Conservation (phyloP, 1,140 invertebrate genomes). For the Heliconius eleuchia region DNA sequence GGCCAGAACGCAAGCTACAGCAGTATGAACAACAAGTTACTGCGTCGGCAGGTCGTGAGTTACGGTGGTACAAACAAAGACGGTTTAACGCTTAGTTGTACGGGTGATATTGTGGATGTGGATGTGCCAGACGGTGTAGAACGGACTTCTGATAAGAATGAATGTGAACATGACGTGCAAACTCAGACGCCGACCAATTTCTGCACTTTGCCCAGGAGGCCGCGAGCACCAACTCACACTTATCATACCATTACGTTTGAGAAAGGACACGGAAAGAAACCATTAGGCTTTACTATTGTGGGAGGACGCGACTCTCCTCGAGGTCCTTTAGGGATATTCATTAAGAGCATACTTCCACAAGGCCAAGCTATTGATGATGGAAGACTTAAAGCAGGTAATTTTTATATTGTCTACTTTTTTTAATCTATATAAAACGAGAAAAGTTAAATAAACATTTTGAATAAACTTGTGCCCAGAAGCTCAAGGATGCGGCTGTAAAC, state of each 20-base stretch:
- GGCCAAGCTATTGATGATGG: slow-evolving; percentile 94
- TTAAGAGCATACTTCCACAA: slow-evolving; percentile 93
- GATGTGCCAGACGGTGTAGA: slow-evolving; percentile 66
- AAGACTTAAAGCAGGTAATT: slow-evolving; percentile 85
- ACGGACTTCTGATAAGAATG: slow-evolving; percentile 55
- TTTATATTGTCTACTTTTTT: background rate
- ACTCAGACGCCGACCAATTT: slow-evolving; percentile 84
- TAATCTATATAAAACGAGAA: background rate
- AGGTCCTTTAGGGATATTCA: slow-evolving; percentile 94
- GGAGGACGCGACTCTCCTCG: slow-evolving; percentile 94
- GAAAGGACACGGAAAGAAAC: slow-evolving; percentile 92
- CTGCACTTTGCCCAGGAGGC: slow-evolving; percentile 86
- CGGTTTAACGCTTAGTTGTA: slow-evolving; percentile 71
- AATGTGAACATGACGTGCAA: slow-evolving; percentile 59
- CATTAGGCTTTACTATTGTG: slow-evolving; percentile 95
- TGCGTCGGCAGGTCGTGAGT: slow-evolving; percentile 81
- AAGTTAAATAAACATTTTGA: background rate
- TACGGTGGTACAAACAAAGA: slow-evolving; percentile 77
- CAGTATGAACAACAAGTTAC: slow-evolving; percentile 83
- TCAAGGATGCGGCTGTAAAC: too few relatives aligned
- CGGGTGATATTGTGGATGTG: slow-evolving; percentile 70
- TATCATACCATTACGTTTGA: slow-evolving; percentile 90
- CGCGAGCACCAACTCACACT: slow-evolving; percentile 84
- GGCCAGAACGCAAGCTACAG: slow-evolving; percentile 82
- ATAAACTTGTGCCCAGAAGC: background rate